Percentiles rank a stretch among this genome's conserved stretches.
Conservation (phyloP, 2,888 invertebrate species). For the Archips xylosteana region DNA sequence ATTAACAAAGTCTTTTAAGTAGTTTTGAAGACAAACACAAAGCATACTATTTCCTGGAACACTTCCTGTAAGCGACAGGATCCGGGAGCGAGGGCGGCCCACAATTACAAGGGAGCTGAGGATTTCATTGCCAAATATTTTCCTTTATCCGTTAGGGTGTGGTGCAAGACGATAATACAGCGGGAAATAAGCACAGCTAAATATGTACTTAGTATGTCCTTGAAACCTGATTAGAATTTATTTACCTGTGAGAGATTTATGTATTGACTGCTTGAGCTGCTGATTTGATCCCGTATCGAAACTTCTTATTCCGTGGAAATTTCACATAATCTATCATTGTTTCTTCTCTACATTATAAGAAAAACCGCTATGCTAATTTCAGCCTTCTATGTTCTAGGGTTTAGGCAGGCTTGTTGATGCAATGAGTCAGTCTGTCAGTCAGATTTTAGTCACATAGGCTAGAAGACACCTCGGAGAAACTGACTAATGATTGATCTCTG, state of each 20-base stretch:
- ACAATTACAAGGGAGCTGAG: slow-evolving; percentile 74
- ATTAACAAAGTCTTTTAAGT: slow-evolving; percentile 37
- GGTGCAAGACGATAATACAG: slow-evolving; percentile 46
- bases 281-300: too few relatives aligned
- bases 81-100: slow-evolving; percentile 54
- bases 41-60: slow-evolving; percentile 33
- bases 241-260: not conserved
- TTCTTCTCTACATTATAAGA: too few relatives aligned
- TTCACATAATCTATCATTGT: too few relatives aligned
- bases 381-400: too few relatives aligned
- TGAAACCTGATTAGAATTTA: not conserved
- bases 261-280: too few relatives aligned
- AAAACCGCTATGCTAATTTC: too few relatives aligned
- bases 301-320: too few relatives aligned
- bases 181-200: not conserved
- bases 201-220: not conserved
- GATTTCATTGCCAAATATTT: slow-evolving; percentile 83
- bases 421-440: too few relatives aligned
- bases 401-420: too few relatives aligned
- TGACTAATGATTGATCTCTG: too few relatives aligned
- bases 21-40: slow-evolving; percentile 21
- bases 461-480: too few relatives aligned
- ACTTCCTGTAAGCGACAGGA: slow-evolving; percentile 45
- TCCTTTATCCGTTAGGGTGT: slow-evolving; percentile 65
- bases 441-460: too few relatives aligned